Base-by-base conservation (phyloP, 2,113 vertebrate genomes). In the Oncorhynchus tshawytscha region DNA sequence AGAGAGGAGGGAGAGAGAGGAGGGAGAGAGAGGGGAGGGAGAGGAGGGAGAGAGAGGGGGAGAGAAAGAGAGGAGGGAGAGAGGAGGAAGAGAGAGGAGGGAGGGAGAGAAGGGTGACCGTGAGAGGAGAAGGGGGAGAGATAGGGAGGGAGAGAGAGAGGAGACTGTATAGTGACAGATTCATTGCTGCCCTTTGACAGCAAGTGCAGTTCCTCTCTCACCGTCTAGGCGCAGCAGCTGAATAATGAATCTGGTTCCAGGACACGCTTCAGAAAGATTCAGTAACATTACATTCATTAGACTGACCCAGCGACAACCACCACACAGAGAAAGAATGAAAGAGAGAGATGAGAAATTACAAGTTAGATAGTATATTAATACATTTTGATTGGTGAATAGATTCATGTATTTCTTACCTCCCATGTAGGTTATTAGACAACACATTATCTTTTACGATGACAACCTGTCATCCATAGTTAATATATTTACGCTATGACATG, bases 161-260 rank as follows among this genome's bases (percentile, higher is more conserved):
- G 59, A 70, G 39, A 22, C 25, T 25, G 13, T 15, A 49, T 70
- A 62, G 39, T 81, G 76, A 78, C 78, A 75, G 72, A 77, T 78
- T 79, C 72, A 80, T 73, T 73, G 70, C 73, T 82, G 84, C 85
- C 83, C 82, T 69, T 70, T 82, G 84, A 84, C 80, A 82, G 86
- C 72, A 9, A 12, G 76, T 83, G 78, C 84, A 84, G 82, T 76
- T 83, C 81, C 69, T 78, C 65, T 76, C 65, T 24, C 27, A 75
- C 72, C 31, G 15, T 70, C 82, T 74, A 75, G 62, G 71, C 67
- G 18, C 67, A 66, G 80, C 64, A 74, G 67, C 74, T 81, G 82
- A 85, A 84, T 84, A 87, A 88, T 81, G 81, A 80, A 80, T 82
- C 59, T 24, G 22, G 73, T 73, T 49, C 81, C 6, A 25, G 85